Evolutionary conservation across 2,888 invertebrate genomes (phyloP), one percentile per base, ranked within the genome.

Genomic region (Oxytorus armatus): DNA sequence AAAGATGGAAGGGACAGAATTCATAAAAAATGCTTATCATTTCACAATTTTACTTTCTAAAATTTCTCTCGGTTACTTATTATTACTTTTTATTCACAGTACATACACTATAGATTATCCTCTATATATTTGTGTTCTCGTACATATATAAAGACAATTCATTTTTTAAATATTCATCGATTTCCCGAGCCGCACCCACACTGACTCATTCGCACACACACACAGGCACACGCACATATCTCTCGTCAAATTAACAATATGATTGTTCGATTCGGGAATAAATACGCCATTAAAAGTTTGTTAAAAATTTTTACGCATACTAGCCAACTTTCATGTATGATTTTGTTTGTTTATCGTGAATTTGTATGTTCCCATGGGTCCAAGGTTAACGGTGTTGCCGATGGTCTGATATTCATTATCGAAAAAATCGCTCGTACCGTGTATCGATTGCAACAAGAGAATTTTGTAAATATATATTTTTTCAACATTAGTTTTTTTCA

Each of bases 331-430:
- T 79, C 79, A 70, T 75, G 33, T 53, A 39, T 29, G 33, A 51
- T 66, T 65, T 65, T 3, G n/a, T 42, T 39, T 73, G 42, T 75
- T 25, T 25, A 42, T 75, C 33, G 23, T 53, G 55, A 39, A 44
- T 80, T 14, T 49, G 33, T 57, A 55, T 79, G 79, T 79, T 77
- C 79, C 66, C 77, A 77, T 75, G 61, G 70, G 53, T 80, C 49
- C 47, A 53, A 80, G 75, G 70, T 75, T 53, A 73, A 68, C 63
- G 53, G 44, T 74, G 42, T 29, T 53, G 42, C 51, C 14, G 55
- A 61, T 69, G 55, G 55, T 69, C 25, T 57, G 63, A 47, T 74
- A 47, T 59, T 21, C 36, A 14, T 57, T 63, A 29, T 61, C 65
- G 72, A 23, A 59, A n/a, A 44, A 53, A 29, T 61, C 70, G 59